phyloP scores from a whole-genome alignment of 2,888 invertebrate genomes.

The Sepioteuthis lessoniana region DNA sequence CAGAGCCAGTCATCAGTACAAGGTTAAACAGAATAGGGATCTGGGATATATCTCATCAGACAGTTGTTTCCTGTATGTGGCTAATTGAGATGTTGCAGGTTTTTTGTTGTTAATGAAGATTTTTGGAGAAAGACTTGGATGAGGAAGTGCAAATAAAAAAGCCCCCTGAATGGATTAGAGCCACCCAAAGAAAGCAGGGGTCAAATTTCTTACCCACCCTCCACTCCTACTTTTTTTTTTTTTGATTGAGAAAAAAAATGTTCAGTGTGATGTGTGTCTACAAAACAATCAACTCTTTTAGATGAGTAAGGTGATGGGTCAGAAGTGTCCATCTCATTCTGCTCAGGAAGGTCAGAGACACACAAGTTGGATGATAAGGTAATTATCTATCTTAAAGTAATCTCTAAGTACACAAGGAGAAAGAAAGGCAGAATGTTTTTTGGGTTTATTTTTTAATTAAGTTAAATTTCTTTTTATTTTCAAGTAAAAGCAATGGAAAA shows the following conservation, averaged over 20 bases:
- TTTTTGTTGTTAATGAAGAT: background rate
- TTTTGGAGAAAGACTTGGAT: background rate
- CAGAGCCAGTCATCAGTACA: background rate
- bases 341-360: no score
- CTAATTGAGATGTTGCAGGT: conserved; percentile 18
- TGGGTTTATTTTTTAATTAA: background rate
- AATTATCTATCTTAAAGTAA: background rate
- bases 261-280: background rate
- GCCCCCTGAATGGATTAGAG: background rate
- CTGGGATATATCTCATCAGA: background rate
- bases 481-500: background rate
- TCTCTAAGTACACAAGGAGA: background rate
- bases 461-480: background rate
- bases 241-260: background rate
- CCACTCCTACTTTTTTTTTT: background rate
- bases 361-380: background rate
- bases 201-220: background rate
- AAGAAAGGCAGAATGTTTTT: background rate
- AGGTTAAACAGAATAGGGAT: background rate
- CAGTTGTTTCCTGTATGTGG: background rate
- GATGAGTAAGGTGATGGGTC: background rate
- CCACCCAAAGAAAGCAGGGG: background rate
- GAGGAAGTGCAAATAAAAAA: background rate
- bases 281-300: background rate
- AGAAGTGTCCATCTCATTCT: background rate